Base-by-base conservation (phyloP, 2,888 invertebrate genomes). In the Hypomecis punctinalis region DNA sequence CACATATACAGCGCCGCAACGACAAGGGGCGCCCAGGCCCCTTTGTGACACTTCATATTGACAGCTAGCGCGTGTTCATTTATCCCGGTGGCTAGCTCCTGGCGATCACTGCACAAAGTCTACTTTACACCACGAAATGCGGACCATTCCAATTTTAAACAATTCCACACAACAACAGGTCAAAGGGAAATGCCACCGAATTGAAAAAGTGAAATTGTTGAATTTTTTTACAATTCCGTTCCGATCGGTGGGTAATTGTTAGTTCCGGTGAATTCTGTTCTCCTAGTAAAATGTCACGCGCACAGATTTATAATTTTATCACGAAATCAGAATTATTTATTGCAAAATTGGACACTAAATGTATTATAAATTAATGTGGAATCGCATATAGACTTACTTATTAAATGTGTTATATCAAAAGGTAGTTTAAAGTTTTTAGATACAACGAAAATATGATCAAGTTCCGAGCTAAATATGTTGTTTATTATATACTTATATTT, bases 31-130 rank as follows among this genome's bases (percentile, higher is more conserved):
- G 81, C 61, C 61, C 75, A 72, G 62, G 82, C 81, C 85, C 85
- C 81, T 73, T 73, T 82, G 68, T 78, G 71, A 74, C 73, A 76
- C 74, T 68, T 83, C 89, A 89, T 89, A 73, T 74, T 83, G 75
- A 70, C 70, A 73, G 67, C 63, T 61, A 69, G 58, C 67, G 54
- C 66, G 62, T 11, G 77, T 63, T 76, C 86, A 85, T 84, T 79
- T 82, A 83, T 82, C 51, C 68, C 66, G 70, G 71, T 72, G 67
- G 51, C 55, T 51, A 57, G 68, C 57, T 52, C 52, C 62, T 56
- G 63, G 56, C 54, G 55, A 66, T 68, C 67, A 76, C 84, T 83
- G 74, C 65, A 80, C 77, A 77, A 74, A 76, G 36, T 61, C 61
- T 40, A 33, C 47, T 61, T 71, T 66, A 53, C 35, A 62, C 65